Percentiles rank a stretch among this genome's conserved stretches.
Evolutionary conservation across 2,113 vertebrate species (phyloP).

Genomic region (zebrafish (Danio rerio)): DNA sequence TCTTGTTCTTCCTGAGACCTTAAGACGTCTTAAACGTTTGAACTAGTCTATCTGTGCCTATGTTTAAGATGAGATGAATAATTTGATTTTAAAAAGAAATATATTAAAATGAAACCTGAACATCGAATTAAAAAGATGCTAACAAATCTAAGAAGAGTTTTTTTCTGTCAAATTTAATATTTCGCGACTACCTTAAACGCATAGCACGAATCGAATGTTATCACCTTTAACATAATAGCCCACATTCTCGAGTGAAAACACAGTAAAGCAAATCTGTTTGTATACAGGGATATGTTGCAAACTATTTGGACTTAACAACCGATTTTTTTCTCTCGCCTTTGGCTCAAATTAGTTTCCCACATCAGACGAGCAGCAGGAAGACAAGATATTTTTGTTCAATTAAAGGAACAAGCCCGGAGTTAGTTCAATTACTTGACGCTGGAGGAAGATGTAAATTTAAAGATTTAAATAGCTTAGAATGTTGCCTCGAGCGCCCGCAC

Average conservation of each 20-base stretch:
- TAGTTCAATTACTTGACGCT: constrained; percentile 99
- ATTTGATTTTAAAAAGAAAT: no score
- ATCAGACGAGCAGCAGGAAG: constrained; percentile 85
- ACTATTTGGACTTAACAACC: constrained; percentile 56
- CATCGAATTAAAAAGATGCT: no score
- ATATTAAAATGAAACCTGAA: no score
- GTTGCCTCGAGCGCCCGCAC: constrained; percentile 95
- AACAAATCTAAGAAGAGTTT: no score
- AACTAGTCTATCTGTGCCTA: no score
- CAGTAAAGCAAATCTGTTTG: constrained; percentile 43
- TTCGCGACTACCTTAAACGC: constrained; percentile 15
- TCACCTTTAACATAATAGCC: constrained; percentile 2
- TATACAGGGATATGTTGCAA: constrained; percentile 42
- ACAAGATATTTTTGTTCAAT: constrained; percentile 88
- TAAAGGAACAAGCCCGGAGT: constrained; percentile 98
- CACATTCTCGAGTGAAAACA: constrained; percentile 27
- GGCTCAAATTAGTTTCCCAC: constrained; percentile 83
- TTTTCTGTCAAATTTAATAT: background rate
- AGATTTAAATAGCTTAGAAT: constrained; percentile 99
- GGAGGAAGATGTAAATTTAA: constrained; percentile 99
- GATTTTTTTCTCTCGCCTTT: constrained; percentile 55
- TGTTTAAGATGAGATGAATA: no score
- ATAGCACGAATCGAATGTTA: background rate
- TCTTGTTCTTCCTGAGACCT: no score
- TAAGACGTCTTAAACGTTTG: no score